phyloP scores from a whole-genome alignment of 2,888 invertebrate species.

The Drosophila kuntzei region DNA sequence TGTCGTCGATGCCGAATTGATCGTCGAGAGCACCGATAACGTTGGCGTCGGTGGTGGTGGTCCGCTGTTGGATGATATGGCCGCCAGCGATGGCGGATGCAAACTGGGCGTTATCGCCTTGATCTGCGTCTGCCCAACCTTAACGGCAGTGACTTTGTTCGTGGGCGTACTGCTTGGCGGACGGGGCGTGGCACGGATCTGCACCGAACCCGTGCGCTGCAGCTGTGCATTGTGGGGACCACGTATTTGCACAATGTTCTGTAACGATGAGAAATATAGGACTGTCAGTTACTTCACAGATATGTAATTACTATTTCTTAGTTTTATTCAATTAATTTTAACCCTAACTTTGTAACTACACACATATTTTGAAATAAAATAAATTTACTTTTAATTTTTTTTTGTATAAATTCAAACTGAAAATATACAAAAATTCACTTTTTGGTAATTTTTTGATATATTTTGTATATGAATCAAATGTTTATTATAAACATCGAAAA shows the following conservation, averaged over 20 bases:
- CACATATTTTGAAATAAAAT: too few species aligned
- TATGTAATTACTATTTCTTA: too few species aligned
- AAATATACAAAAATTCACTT: too few species aligned
- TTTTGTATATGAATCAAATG: too few species aligned
- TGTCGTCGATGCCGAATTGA: conserved; percentile 80
- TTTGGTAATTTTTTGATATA: too few species aligned
- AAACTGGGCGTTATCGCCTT: conserved; percentile 82
- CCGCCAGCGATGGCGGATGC: conserved; percentile 82
- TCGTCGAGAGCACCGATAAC: conserved; percentile 79
- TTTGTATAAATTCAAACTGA: too few species aligned
- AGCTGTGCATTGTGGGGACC: conserved; percentile 80
- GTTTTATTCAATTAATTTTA: too few species aligned
- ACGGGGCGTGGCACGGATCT: conserved; percentile 82
- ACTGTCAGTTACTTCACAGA: too few species aligned
- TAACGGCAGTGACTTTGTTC: conserved; percentile 83
- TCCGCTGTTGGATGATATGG: conserved; percentile 81
- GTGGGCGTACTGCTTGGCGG: conserved; percentile 76
- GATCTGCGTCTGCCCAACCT: conserved; percentile 85
- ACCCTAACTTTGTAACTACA: too few species aligned
- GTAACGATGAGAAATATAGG: background rate
- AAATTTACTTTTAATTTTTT: too few species aligned
- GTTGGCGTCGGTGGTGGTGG: conserved; percentile 73
- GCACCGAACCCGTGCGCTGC: conserved; percentile 83
- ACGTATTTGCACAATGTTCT: conserved; percentile 85
- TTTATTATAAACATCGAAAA: too few species aligned